Evolutionary conservation across 2,888 invertebrate species (phyloP).

Genomic region (Diarsia rubi): DNA sequence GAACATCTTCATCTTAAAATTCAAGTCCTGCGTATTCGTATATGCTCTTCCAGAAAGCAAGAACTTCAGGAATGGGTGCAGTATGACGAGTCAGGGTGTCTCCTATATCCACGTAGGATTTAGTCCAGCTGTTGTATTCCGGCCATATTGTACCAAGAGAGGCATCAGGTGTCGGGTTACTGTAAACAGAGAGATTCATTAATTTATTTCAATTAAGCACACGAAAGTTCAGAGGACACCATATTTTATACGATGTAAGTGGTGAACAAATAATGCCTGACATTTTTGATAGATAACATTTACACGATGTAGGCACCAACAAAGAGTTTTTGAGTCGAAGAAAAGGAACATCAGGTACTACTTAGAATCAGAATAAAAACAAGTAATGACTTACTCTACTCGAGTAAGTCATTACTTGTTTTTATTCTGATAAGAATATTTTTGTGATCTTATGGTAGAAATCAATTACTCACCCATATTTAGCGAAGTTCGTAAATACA

Average conservation of each 20-base stretch:
- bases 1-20: not conserved
- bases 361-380: not conserved
- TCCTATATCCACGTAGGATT: not conserved
- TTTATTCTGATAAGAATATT: too few species aligned
- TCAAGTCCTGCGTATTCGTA: not conserved
- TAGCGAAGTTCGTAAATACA: conserved; percentile 79
- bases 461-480: not conserved
- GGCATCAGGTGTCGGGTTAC: not conserved
- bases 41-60: not conserved
- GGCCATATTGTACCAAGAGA: conserved; percentile 4
- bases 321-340: not conserved
- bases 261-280: not conserved
- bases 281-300: not conserved
- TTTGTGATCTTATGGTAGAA: not conserved
- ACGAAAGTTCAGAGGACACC: not conserved
- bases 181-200: not conserved
- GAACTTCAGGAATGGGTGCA: not conserved
- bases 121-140: conserved; percentile 5
- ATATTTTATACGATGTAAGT: not conserved
- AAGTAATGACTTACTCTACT: not conserved
- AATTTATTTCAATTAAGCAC: not conserved
- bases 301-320: not conserved
- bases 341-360: not conserved
- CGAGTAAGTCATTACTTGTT: too few species aligned
- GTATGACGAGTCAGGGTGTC: conserved; percentile 1